A percentile compares a stretch with the other conserved stretches of the same genome.
phyloP scores from a whole-genome alignment of 2,113 vertebrate genomes.

The Trogon surrucura region DNA sequence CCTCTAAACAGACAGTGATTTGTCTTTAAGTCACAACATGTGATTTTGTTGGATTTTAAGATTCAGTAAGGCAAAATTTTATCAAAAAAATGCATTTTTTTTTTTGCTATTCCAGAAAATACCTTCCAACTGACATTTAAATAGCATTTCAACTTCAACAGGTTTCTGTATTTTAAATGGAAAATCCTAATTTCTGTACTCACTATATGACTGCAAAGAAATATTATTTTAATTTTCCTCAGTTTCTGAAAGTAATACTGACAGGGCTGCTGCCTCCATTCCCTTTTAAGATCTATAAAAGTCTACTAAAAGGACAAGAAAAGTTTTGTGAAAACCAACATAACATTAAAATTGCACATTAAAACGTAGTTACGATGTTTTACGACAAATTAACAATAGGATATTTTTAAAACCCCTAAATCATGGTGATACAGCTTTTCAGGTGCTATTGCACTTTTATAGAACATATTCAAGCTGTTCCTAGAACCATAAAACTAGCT shows the following conservation, averaged over 20 bases:
- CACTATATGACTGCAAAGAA: neutral
- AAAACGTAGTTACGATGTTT: constrained; percentile 12
- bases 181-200: neutral
- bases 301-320: neutral
- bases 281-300: neutral
- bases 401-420: constrained; percentile 29
- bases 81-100: neutral
- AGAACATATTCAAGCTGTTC: constrained; percentile 38
- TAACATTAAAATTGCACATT: neutral
- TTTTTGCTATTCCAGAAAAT: neutral
- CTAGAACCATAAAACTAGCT: neutral
- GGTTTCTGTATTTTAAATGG: neutral
- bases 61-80: neutral
- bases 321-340: neutral
- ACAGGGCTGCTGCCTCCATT: neutral
- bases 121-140: neutral
- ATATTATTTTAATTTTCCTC: neutral
- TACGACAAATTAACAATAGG: constrained; percentile 38
- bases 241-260: neutral
- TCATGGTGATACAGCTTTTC: neutral
- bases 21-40: neutral
- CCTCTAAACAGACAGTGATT: neutral
- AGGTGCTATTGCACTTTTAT: neutral
- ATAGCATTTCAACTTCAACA: neutral
- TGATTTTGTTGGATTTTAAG: neutral